Conservation (phyloP, 2,888 invertebrate genomes). For the Aphidoletes aphidimyza region DNA sequence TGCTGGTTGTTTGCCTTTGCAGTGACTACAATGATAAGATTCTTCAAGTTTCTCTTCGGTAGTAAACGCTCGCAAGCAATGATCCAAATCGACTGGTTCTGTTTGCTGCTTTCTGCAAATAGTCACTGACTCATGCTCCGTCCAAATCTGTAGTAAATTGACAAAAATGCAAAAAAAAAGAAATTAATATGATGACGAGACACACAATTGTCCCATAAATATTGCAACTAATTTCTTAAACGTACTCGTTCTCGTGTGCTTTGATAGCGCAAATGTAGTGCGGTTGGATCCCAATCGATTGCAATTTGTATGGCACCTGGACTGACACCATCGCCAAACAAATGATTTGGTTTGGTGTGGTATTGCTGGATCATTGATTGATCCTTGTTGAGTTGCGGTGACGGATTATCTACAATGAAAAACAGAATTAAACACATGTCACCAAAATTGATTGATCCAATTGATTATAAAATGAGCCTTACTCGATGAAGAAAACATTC, state of each 20-base stretch:
- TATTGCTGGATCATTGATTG: not conserved
- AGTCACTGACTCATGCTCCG: conserved; percentile 80
- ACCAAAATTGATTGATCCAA: not conserved
- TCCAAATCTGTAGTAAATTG: conserved; percentile 72
- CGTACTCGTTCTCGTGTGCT: conserved; percentile 77
- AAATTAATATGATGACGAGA: not conserved
- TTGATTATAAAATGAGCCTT: conserved; percentile 57
- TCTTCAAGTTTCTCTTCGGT: conserved; percentile 86
- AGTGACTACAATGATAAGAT: conserved; percentile 86
- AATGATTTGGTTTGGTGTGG: conserved; percentile 58
- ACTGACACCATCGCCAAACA: conserved; percentile 40
- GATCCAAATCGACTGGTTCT: conserved; percentile 84
- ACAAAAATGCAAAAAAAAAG: not conserved
- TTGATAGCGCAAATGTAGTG: conserved; percentile 89
- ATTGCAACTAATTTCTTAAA: conserved; percentile 50
- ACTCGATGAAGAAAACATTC: conserved; percentile 63
- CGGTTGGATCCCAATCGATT: conserved; percentile 95
- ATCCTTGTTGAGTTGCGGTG: not conserved
- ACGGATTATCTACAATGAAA: not conserved
- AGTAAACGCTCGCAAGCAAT: conserved; percentile 89
- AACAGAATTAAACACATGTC: no score
- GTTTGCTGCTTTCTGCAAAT: conserved; percentile 77
- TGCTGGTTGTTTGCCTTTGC: conserved; percentile 84
- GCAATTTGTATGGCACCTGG: conserved; percentile 71
- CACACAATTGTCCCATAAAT: no score